phyloP scores from a whole-genome alignment of 2,888 invertebrate species.

The Eristalis pertinax region DNA sequence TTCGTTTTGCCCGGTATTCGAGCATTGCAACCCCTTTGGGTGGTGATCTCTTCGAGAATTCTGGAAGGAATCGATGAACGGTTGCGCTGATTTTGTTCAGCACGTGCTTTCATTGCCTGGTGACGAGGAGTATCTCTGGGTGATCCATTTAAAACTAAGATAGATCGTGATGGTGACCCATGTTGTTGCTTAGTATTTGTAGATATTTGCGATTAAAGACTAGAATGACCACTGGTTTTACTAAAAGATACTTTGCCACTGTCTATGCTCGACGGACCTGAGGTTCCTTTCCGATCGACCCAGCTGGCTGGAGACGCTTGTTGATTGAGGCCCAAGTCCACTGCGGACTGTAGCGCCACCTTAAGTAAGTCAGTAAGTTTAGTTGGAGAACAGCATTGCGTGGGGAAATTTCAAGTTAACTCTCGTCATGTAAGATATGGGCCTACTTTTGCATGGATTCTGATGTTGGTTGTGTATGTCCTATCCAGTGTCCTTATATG shows the following conservation, averaged over 20 bases:
- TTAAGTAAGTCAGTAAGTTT: too few relatives aligned
- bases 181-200: slow-evolving; percentile 83
- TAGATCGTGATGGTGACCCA: slow-evolving; percentile 83
- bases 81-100: slow-evolving; percentile 78
- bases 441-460: too few relatives aligned
- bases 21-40: slow-evolving; percentile 62
- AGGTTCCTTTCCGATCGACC: too few relatives aligned
- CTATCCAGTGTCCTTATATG: too few relatives aligned
- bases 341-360: too few relatives aligned
- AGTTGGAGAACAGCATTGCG: too few relatives aligned
- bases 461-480: too few relatives aligned
- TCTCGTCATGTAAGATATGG: too few relatives aligned
- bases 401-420: too few relatives aligned
- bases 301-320: too few relatives aligned
- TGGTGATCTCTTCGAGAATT: slow-evolving; percentile 77
- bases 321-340: too few relatives aligned
- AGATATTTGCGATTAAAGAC: slow-evolving; percentile 88
- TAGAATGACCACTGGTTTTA: slow-evolving; percentile 87
- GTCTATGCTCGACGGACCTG: slow-evolving; percentile 81
- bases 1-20: slow-evolving; percentile 57
- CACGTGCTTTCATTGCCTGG: slow-evolving; percentile 79
- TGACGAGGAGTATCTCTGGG: slow-evolving; percentile 80
- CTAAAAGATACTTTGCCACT: slow-evolving; percentile 81
- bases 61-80: slow-evolving; percentile 78
- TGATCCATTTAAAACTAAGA: slow-evolving; percentile 80